Evolutionary conservation across 1,140 invertebrate species (phyloP), one percentile per base, ranked within the genome.

Genomic region (Drosophila chauvacae): DNA sequence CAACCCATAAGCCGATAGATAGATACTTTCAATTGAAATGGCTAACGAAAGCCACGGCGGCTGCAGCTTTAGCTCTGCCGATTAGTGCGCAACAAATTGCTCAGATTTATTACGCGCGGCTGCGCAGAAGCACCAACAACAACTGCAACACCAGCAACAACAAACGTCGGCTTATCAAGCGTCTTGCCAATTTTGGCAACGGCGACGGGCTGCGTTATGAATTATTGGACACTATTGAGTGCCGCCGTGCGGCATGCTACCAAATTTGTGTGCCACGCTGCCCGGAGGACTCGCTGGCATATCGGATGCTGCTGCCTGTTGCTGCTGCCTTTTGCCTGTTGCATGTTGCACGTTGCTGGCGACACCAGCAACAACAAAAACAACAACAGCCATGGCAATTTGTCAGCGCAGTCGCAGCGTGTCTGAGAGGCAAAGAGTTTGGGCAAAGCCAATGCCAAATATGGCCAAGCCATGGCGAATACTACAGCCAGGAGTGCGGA

Each of bases 141-240:
- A n/a, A 35, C 39, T 3, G 7, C 39, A 41, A 41, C 53, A 20
- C 13, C 42, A 4, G 2, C 42, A 13, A 5, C 68, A 64, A 42
- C 44, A 30, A 30, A 41, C 45, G 72, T 61, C 82, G 70, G 82
- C 84, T 87, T 85, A 84, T 84, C 81, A 84, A 84, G 72, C 68
- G 63, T 47, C 82, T 80, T 88, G 51, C 85, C 80, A 88, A 84
- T 87, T 87, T 87, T 88, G 84, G 84, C 77, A 87, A 88, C 68
- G 79, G 63, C 70, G 58, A 60, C 78, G 71, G 78, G 78, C 59
- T 71, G 71, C 79, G 85, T 88, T 88, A 88, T 88, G 84, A 88
- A 88, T 88, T 88, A 88, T 88, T 88, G 81, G 84, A 88, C 84
- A 87, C 84, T 88, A 90, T 88, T 88, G 84, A 88, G 77, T 88